phyloP scores from a whole-genome alignment of 2,888 invertebrate species.

The Xylota segnis region DNA sequence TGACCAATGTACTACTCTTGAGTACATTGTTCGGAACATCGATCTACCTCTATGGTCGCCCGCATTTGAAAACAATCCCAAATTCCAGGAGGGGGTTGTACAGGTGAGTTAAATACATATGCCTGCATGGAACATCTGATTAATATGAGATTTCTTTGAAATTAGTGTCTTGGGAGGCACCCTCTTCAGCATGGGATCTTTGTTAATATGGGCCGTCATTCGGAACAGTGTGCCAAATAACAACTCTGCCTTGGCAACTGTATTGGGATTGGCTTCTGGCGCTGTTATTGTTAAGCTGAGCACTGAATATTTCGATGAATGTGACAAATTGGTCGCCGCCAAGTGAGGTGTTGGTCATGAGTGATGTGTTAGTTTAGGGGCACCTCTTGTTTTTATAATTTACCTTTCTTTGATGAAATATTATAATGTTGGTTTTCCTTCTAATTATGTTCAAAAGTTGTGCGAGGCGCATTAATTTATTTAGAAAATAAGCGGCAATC shows the following conservation, averaged over 20 bases:
- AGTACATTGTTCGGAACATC: constrained; percentile 93
- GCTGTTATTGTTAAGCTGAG: constrained; percentile 82
- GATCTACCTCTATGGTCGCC: constrained; percentile 92
- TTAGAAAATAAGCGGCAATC: constrained; percentile 62
- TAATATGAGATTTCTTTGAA: too few relatives aligned
- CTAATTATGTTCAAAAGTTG: constrained; percentile 49
- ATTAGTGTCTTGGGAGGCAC: constrained; percentile 88
- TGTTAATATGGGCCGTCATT: constrained; percentile 94
- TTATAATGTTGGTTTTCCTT: constrained; percentile 40
- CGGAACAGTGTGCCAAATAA: constrained; percentile 88
- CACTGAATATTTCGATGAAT: constrained; percentile 83
- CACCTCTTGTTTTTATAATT: constrained; percentile 25
- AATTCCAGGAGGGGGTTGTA: constrained; percentile 88
- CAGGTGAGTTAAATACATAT: constrained; percentile 85
- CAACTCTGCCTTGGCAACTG: constrained; percentile 80
- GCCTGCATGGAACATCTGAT: neutral
- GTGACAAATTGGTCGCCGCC: constrained; percentile 80
- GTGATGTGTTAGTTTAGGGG: constrained; percentile 43
- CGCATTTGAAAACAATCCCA: constrained; percentile 89
- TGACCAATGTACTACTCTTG: constrained; percentile 92
- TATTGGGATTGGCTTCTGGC: constrained; percentile 82
- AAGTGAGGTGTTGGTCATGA: constrained; percentile 40
- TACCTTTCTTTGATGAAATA: constrained; percentile 26
- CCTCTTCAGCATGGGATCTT: constrained; percentile 95
- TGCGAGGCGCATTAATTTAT: constrained; percentile 64